Percentiles rank a stretch among this genome's conserved stretches.
These are phyloP conservation scores for Eueides isabella DNA, from an alignment of 1,140 invertebrate species.

Conservation along the genomic window DNA sequence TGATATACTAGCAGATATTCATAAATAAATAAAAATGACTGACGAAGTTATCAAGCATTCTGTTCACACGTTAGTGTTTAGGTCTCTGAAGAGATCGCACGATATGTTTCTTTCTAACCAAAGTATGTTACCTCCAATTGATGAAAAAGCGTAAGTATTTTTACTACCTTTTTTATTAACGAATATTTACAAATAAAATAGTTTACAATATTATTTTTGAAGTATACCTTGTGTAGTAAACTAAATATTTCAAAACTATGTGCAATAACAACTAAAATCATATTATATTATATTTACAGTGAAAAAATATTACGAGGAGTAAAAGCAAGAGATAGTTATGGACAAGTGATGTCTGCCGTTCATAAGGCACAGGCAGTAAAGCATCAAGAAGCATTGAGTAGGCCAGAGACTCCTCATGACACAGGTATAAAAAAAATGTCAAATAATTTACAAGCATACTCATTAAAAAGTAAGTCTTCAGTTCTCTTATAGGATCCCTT, in stretches of 20 bases:
- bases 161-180: neutral
- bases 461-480: too few species aligned
- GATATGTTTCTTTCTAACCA: conserved; percentile 98
- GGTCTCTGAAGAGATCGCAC: conserved; percentile 98
- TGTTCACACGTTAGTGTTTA: conserved; percentile 97
- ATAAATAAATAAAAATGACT: conserved; percentile 58
- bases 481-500: too few species aligned
- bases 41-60: conserved; percentile 98
- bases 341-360: conserved; percentile 92
- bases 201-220: neutral
- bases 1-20: neutral
- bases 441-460: neutral
- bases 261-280: neutral
- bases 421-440: conserved; percentile 59
- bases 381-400: conserved; percentile 79
- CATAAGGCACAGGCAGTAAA: conserved; percentile 85
- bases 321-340: conserved; percentile 95
- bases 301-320: conserved; percentile 88
- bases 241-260: neutral
- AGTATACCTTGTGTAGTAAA: too few species aligned
- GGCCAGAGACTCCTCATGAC: conserved; percentile 82
- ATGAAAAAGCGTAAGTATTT: conserved; percentile 89
- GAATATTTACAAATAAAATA: neutral
- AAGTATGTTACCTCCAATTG: conserved; percentile 91
- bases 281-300: conserved; percentile 80